Conservation (phyloP, 2,888 invertebrate species). For the Galerucella calmariensis region DNA sequence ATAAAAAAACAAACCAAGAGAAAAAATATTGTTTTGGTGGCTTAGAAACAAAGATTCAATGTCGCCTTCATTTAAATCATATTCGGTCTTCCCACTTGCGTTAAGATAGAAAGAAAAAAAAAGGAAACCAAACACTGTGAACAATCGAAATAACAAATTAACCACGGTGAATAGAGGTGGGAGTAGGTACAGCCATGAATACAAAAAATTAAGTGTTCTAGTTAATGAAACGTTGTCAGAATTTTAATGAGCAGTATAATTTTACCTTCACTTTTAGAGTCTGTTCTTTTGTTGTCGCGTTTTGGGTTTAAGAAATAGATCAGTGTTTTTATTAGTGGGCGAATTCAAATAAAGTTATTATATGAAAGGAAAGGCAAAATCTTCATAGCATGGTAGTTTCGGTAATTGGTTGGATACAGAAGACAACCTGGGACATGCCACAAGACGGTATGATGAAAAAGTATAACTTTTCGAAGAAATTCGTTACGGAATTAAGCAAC, state of each 20-base stretch:
- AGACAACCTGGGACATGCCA: too few relatives aligned
- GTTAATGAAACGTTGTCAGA: slow-evolving; percentile 19
- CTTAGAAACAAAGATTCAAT: not conserved
- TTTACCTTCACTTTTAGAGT: slow-evolving; percentile 14
- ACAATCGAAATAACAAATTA: slow-evolving; percentile 19
- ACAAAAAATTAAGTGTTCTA: slow-evolving; percentile 19
- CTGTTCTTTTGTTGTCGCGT: slow-evolving; percentile 10
- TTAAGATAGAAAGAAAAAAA: not conserved
- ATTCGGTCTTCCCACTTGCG: slow-evolving; percentile 12
- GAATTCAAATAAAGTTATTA: not conserved
- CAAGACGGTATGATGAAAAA: too few relatives aligned
- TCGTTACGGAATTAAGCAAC: too few relatives aligned
- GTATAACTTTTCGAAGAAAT: too few relatives aligned
- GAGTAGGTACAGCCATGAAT: slow-evolving; percentile 16
- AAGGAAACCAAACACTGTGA: slow-evolving; percentile 3
- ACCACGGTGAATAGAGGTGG: slow-evolving; percentile 12
- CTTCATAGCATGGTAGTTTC: too few relatives aligned
- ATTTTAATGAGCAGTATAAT: slow-evolving; percentile 20
- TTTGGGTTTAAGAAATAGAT: not conserved
- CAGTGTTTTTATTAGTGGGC: not conserved
- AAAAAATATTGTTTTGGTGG: too few relatives aligned
- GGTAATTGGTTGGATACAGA: too few relatives aligned
- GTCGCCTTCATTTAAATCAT: not conserved
- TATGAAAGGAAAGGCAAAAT: not conserved
- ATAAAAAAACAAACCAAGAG: too few relatives aligned